Percentiles rank a stretch among this genome's conserved stretches.
Evolutionary conservation across 2,797 vertebrate genomes (phyloP).

Genomic region (Pyrocephalus nanus): DNA sequence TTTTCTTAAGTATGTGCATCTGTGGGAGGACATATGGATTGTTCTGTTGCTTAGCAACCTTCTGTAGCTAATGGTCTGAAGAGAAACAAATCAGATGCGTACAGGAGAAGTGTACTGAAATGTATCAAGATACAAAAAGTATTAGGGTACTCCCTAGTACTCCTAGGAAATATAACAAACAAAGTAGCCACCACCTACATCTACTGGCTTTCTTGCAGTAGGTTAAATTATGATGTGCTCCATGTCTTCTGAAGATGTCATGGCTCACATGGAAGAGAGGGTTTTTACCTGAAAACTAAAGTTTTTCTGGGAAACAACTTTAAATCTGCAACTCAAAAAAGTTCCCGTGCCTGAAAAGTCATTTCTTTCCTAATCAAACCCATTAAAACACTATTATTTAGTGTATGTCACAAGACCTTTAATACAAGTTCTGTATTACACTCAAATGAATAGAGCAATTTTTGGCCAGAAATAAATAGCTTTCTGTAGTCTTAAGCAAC

Average conservation of each 20-base stretch:
- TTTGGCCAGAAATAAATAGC: neutral
- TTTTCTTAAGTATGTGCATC: neutral
- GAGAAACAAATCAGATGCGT: neutral
- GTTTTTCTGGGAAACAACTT: neutral
- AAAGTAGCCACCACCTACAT: neutral
- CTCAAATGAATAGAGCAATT: neutral
- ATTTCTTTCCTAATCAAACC: neutral
- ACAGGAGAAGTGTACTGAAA: neutral
- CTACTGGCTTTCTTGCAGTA: neutral
- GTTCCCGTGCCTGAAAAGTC: neutral
- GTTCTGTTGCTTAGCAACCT: neutral
- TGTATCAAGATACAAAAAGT: neutral
- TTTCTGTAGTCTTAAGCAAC: neutral
- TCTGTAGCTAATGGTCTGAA: neutral
- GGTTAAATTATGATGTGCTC: neutral
- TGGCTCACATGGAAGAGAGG: neutral
- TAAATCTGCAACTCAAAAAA: neutral
- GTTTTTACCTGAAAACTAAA: neutral
- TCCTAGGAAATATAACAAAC: neutral
- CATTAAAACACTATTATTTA: neutral
- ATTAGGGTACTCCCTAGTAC: neutral
- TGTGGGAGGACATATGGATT: neutral
- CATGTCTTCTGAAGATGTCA: neutral
- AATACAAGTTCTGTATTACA: neutral
- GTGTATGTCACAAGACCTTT: neutral